A percentile compares a stretch with the other conserved stretches of the same genome.
Conservation (phyloP, 2,888 invertebrate genomes). For the Hoplodrina blanda region DNA sequence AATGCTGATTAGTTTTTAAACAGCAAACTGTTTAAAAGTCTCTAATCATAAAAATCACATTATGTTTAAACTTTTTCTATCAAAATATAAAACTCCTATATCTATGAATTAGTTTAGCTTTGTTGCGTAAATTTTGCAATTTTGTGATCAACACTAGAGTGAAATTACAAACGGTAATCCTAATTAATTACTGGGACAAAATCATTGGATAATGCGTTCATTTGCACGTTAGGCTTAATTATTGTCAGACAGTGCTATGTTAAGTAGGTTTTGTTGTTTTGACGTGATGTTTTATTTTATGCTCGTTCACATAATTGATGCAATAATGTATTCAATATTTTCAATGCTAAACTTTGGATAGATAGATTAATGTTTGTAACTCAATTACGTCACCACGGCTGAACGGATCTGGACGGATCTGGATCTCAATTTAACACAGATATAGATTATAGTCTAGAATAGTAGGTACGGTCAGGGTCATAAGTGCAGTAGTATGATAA, state of each 20-base stretch:
- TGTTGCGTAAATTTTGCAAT: constrained; percentile 2
- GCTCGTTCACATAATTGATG: neutral
- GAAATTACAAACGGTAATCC: constrained; percentile 9
- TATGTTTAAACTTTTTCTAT: neutral
- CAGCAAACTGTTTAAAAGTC: too few species aligned
- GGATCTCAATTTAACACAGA: too few species aligned
- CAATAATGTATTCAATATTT: too few species aligned
- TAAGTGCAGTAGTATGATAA: too few species aligned
- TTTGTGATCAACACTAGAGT: neutral
- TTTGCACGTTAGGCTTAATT: constrained; percentile 14
- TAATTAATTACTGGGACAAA: constrained; percentile 23
- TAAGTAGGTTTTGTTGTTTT: neutral
- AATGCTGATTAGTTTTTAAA: too few species aligned
- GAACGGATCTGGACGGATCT: too few species aligned
- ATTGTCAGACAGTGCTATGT: neutral
- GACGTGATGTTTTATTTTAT: neutral
- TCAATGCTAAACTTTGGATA: too few species aligned
- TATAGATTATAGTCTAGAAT: too few species aligned
- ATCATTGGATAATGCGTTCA: neutral
- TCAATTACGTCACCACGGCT: too few species aligned
- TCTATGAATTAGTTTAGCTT: neutral
- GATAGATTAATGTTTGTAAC: too few species aligned
- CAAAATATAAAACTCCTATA: neutral
- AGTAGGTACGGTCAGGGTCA: too few species aligned
- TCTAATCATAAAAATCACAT: neutral